These are phyloP conservation scores for Heteromormyrus szaboi DNA, from an alignment of 2,797 vertebrate species.

Conservation along the genomic window DNA sequence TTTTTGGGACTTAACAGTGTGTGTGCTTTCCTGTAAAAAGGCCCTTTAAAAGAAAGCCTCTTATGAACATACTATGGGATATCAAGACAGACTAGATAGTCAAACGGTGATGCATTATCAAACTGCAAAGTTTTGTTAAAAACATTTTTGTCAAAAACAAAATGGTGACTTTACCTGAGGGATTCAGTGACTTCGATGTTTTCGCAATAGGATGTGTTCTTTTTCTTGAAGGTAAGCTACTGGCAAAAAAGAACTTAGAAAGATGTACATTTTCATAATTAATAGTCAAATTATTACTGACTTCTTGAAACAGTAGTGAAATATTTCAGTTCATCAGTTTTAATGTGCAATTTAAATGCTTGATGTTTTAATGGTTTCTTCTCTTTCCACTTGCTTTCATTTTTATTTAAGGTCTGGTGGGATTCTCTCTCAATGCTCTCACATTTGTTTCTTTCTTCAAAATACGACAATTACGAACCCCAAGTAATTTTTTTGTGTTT, in stretches of 20 bases:
- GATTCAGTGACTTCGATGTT: slow-evolving; percentile 86
- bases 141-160: slow-evolving; percentile 34
- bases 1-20: slow-evolving; percentile 74
- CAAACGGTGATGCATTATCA: slow-evolving; percentile 27
- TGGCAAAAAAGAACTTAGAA: slow-evolving; percentile 14
- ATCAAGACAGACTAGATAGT: slow-evolving; percentile 34
- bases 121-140: slow-evolving; percentile 33
- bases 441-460: slow-evolving; percentile 84
- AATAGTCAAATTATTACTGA: neutral
- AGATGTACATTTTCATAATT: neutral
- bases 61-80: slow-evolving; percentile 39
- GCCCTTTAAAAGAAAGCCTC: slow-evolving; percentile 69
- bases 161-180: slow-evolving; percentile 81
- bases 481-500: slow-evolving; percentile 85
- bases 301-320: neutral
- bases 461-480: slow-evolving; percentile 79
- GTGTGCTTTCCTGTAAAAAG: slow-evolving; percentile 66
- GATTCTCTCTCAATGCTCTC: slow-evolving; percentile 83
- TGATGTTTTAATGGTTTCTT: neutral
- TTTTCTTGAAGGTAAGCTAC: slow-evolving; percentile 84
- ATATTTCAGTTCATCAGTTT: neutral
- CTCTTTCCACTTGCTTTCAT: neutral
- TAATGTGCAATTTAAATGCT: neutral
- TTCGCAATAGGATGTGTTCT: slow-evolving; percentile 81
- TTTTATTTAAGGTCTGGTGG: slow-evolving; percentile 71